phyloP scores from a whole-genome alignment of 2,113 vertebrate genomes.

The Dunckerocampus dactyliophorus region DNA sequence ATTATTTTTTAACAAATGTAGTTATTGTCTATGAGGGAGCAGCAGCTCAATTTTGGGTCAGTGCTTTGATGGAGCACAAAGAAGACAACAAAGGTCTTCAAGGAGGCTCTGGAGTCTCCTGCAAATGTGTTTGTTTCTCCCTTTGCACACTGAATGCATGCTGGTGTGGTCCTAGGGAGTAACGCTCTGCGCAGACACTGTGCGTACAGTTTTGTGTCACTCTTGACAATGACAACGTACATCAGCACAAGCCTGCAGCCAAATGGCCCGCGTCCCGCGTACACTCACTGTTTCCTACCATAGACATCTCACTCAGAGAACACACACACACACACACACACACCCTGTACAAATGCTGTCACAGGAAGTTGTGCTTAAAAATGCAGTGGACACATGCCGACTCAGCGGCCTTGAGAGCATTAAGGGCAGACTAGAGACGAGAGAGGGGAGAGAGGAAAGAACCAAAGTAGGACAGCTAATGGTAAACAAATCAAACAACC shows the following conservation, averaged over 20 bases:
- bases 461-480: constrained; percentile 30
- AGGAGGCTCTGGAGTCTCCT: constrained; percentile 1
- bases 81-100: constrained; percentile 14
- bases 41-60: too few relatives aligned
- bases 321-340: constrained; percentile 26
- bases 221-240: constrained; percentile 65
- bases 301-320: constrained; percentile 4
- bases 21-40: background rate
- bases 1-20: background rate
- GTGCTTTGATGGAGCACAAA: constrained; percentile 4
- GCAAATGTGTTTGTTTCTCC: constrained; percentile 10
- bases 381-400: constrained; percentile 57
- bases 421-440: constrained; percentile 17
- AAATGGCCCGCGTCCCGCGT: constrained; percentile 26
- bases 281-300: constrained; percentile 8
- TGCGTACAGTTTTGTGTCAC: constrained; percentile 18
- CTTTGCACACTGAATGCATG: constrained; percentile 1
- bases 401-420: constrained; percentile 45
- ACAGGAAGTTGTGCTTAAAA: constrained; percentile 54
- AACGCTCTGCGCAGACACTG: background rate
- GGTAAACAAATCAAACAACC: constrained; percentile 47
- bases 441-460: constrained; percentile 1
- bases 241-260: constrained; percentile 67
- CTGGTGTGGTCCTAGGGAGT: background rate
- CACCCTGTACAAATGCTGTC: constrained; percentile 36